Conservation (phyloP, 2,797 vertebrate genomes). For the Tapera naevia region DNA sequence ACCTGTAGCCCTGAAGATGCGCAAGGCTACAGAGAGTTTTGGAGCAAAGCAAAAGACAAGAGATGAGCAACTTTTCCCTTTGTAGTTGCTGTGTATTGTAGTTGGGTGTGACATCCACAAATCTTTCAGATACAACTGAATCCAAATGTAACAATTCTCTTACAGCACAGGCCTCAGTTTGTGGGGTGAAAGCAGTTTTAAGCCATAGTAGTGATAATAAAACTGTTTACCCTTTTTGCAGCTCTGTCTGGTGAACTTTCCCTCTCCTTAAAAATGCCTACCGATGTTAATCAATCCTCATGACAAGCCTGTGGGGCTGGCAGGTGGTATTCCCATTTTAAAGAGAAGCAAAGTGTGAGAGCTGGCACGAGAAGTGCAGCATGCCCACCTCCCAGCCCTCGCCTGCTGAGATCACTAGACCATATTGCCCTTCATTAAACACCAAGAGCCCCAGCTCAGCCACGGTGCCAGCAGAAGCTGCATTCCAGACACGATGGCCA, state of each 20-base stretch:
- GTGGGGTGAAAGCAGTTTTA: neutral
- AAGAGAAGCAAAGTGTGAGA: conserved; percentile 25
- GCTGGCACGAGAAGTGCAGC: neutral
- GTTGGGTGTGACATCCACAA: neutral
- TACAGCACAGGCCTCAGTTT: neutral
- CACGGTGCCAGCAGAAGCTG: neutral
- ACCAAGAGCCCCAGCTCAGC: neutral
- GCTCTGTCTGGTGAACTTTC: neutral
- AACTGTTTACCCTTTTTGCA: neutral
- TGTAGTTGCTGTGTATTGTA: neutral
- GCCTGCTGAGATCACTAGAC: conserved; percentile 44
- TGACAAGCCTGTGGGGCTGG: conserved; percentile 46
- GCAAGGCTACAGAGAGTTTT: neutral
- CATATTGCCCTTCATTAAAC: neutral
- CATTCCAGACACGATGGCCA: neutral
- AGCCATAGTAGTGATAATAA: neutral
- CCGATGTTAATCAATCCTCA: conserved; percentile 29
- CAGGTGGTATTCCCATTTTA: conserved; percentile 43
- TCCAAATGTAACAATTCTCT: neutral
- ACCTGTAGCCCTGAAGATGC: neutral
- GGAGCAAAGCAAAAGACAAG: neutral
- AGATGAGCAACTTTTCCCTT: neutral
- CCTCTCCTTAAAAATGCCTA: conserved; percentile 3
- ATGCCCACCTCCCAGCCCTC: conserved; percentile 4
- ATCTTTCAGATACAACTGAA: neutral